phyloP scores from a whole-genome alignment of 2,888 invertebrate genomes.

The Slavum lentiscoides region DNA sequence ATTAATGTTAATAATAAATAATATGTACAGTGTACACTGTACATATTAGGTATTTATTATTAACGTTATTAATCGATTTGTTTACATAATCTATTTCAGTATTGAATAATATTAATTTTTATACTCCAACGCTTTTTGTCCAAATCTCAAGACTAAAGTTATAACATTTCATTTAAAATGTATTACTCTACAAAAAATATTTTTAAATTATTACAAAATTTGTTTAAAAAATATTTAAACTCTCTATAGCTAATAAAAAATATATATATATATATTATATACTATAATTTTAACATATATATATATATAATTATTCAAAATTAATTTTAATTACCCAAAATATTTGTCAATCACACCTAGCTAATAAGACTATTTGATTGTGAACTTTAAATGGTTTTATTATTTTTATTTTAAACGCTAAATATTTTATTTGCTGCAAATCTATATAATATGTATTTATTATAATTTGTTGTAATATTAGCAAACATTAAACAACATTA shows the following conservation, averaged over 20 bases:
- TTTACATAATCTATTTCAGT: constrained; percentile 16
- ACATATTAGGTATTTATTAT: too few species aligned
- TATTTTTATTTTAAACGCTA: not conserved
- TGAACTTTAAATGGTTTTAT: constrained; percentile 1
- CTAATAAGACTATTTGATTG: not conserved
- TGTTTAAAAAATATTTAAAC: not conserved
- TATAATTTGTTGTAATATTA: not conserved
- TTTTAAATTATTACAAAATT: not conserved
- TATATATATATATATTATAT: too few species aligned
- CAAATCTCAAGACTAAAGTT: not conserved
- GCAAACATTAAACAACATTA: not conserved
- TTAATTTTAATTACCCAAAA: not conserved
- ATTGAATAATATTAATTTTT: constrained; percentile 13
- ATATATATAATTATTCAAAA: not conserved
- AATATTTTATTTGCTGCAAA: constrained; percentile 13
- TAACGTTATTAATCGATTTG: not conserved
- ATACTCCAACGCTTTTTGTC: not conserved
- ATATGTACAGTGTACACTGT: too few species aligned
- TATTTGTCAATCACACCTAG: not conserved
- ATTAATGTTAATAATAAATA: too few species aligned
- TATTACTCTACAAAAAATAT: not conserved
- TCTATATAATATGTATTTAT: constrained; percentile 7
- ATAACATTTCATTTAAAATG: not conserved
- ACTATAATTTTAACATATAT: not conserved
- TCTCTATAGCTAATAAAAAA: not conserved